Evolutionary conservation across 2,113 vertebrate species (phyloP).

Genomic region (Dasyprocta punctata): DNA sequence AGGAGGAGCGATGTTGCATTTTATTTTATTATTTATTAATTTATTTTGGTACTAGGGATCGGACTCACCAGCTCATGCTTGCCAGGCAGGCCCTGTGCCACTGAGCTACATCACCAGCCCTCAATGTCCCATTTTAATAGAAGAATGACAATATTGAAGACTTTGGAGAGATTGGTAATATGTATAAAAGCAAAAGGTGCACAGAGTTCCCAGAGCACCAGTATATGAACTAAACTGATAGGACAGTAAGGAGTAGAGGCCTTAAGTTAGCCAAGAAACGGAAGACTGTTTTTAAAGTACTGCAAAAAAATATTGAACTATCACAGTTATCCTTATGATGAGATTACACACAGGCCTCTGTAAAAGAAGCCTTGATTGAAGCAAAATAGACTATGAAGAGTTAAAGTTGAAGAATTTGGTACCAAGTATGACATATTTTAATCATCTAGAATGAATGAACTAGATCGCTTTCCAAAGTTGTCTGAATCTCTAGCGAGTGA

Average conservation of each 20-base stretch:
- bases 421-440: neutral
- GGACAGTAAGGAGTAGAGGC: neutral
- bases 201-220: neutral
- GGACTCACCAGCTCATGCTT: too few relatives aligned
- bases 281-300: too few relatives aligned
- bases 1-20: neutral
- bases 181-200: neutral
- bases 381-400: neutral
- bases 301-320: too few relatives aligned
- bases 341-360: neutral
- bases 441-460: neutral
- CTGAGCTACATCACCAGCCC: too few relatives aligned
- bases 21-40: too few relatives aligned
- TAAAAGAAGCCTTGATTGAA: neutral
- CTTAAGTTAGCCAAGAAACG: neutral
- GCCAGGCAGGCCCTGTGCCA: too few relatives aligned
- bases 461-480: neutral
- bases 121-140: neutral
- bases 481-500: neutral
- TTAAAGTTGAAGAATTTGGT: neutral
- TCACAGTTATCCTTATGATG: too few relatives aligned
- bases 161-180: neutral
- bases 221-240: neutral
- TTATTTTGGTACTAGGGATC: too few relatives aligned
- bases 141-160: neutral